phyloP scores from a whole-genome alignment of 2,113 vertebrate species.

The Amblyornis subalaris region DNA sequence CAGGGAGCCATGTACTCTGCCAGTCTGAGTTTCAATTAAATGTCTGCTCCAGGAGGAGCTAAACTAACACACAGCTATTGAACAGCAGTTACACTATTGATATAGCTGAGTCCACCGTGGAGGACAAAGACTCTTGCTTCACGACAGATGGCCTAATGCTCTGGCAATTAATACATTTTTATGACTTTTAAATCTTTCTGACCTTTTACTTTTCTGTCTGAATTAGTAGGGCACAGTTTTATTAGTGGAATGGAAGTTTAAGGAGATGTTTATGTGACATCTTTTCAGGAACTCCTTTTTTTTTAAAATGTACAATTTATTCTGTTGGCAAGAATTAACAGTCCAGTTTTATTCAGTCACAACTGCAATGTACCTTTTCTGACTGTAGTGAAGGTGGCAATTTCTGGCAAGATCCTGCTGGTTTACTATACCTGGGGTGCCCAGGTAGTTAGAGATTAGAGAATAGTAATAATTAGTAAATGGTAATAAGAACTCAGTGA shows the following conservation, averaged over 20 bases:
- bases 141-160: slow-evolving; percentile 30
- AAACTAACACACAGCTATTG: slow-evolving; percentile 2
- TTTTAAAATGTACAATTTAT: background rate
- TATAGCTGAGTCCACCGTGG: slow-evolving; percentile 6
- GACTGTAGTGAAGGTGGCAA: background rate
- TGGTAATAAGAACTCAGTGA: background rate
- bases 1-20: slow-evolving; percentile 40
- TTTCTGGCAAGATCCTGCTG: background rate
- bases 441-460: background rate
- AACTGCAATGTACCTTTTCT: background rate
- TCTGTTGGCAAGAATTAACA: background rate
- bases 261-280: background rate
- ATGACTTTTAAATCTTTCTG: slow-evolving; percentile 53
- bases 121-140: slow-evolving; percentile 32
- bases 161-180: slow-evolving; percentile 54
- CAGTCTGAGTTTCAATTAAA: slow-evolving; percentile 61
- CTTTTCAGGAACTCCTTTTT: background rate
- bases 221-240: background rate
- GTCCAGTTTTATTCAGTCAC: background rate
- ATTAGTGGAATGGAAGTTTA: background rate
- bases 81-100: slow-evolving; percentile 4
- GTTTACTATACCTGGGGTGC: background rate
- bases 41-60: slow-evolving; percentile 32
- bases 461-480: background rate
- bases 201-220: slow-evolving; percentile 43